Conservation (phyloP, 2,797 vertebrate species). For the Xyrichtys novacula region DNA sequence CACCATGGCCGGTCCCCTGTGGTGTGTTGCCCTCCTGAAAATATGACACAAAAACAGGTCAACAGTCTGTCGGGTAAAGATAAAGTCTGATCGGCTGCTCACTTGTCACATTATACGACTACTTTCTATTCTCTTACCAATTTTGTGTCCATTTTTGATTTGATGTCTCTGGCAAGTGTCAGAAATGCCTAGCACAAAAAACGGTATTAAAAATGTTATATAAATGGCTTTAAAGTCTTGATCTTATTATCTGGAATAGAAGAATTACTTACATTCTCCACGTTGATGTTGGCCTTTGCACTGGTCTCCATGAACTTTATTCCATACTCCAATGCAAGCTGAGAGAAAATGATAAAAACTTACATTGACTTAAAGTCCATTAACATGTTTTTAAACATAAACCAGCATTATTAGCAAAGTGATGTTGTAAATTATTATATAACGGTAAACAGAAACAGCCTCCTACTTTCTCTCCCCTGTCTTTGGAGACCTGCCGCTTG, state of each 20-base stretch:
- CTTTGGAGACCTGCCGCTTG: slow-evolving; percentile 96
- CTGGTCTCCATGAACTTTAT: slow-evolving; percentile 99
- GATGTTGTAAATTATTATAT: too few species aligned
- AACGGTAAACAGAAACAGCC: background rate
- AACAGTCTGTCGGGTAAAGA: slow-evolving; percentile 1
- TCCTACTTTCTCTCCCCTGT: slow-evolving; percentile 94
- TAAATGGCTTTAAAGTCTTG: background rate
- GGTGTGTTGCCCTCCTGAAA: slow-evolving; percentile 94
- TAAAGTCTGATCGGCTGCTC: background rate
- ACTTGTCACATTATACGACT: too few species aligned
- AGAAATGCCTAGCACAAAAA: slow-evolving; percentile 89
- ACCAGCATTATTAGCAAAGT: too few species aligned
- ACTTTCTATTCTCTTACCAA: too few species aligned
- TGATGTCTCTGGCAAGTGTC: slow-evolving; percentile 98
- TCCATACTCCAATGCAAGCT: slow-evolving; percentile 95
- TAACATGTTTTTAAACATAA: background rate
- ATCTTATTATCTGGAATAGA: background rate
- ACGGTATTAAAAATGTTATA: slow-evolving; percentile 13
- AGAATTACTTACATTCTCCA: slow-evolving; percentile 91
- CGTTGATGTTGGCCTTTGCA: slow-evolving; percentile 98
- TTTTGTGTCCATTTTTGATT: slow-evolving; percentile 99
- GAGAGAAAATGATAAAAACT: slow-evolving; percentile 17
- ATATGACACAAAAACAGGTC: slow-evolving; percentile 25
- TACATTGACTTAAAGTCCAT: background rate
- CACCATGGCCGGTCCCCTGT: slow-evolving; percentile 93